Conservation (phyloP, 2,113 vertebrate genomes). For the Bathybates hornii region DNA sequence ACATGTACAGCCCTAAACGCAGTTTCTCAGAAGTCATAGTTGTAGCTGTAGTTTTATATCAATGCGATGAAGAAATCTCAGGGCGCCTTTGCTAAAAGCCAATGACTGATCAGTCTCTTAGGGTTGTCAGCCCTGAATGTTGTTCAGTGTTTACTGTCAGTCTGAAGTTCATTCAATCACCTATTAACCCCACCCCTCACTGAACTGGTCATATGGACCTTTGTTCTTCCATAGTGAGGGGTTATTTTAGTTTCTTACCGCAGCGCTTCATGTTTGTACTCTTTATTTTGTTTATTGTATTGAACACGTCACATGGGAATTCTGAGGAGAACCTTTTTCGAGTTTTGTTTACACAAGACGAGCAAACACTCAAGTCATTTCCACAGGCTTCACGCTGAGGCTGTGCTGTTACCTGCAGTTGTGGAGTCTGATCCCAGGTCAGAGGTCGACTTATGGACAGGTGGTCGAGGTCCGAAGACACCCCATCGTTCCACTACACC, state of each 20-base stretch:
- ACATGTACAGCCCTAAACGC: not conserved
- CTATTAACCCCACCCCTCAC: not conserved
- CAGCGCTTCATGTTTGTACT: not conserved
- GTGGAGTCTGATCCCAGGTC: conserved; percentile 75
- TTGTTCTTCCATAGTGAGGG: not conserved
- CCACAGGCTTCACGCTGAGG: not conserved
- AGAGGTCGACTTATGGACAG: conserved; percentile 77
- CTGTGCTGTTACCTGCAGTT: conserved; percentile 1
- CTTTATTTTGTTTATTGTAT: not conserved
- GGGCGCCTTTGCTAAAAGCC: not conserved
- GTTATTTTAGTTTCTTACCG: not conserved
- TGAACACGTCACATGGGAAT: rapidly evolving
- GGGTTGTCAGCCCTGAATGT: not conserved
- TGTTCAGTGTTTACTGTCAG: not conserved
- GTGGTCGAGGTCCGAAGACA: conserved; percentile 77
- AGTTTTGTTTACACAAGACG: rapidly evolving
- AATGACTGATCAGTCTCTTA: not conserved
- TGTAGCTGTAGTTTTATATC: not conserved
- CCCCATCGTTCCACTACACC: conserved; percentile 82
- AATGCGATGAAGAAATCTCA: not conserved
- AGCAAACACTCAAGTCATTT: not conserved
- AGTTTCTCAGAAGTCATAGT: not conserved
- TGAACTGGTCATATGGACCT: not conserved
- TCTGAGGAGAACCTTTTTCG: not conserved
- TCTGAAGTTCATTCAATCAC: conserved; percentile 23